These are phyloP conservation scores for Semotilus atromaculatus DNA, from an alignment of 2,797 vertebrate genomes.

Conservation along the genomic window DNA sequence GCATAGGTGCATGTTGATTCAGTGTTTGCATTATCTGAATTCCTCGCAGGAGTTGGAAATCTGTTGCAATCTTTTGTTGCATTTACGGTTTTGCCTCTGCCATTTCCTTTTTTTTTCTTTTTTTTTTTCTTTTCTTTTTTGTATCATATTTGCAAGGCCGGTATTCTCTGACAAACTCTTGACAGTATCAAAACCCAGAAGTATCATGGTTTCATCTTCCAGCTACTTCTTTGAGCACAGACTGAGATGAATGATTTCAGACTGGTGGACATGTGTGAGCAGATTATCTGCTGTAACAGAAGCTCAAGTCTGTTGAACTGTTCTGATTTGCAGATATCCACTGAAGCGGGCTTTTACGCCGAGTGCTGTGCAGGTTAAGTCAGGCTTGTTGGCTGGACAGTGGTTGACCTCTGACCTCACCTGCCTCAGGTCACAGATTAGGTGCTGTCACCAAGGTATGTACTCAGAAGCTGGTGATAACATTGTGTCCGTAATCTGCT, in stretches of 20 bases:
- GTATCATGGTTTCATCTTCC: conserved; percentile 10
- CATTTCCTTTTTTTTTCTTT: neutral
- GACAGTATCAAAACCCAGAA: conserved; percentile 11
- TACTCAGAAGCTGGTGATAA: conserved; percentile 5
- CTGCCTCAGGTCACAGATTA: conserved; percentile 58
- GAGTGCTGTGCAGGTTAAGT: conserved; percentile 49
- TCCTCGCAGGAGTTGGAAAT: too few relatives aligned
- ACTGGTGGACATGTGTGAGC: conserved; percentile 21
- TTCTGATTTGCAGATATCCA: conserved; percentile 24
- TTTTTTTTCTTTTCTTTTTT: too few relatives aligned
- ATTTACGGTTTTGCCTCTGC: neutral
- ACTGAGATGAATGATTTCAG: conserved; percentile 39
- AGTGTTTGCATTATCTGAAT: too few relatives aligned
- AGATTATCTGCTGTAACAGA: conserved; percentile 26
- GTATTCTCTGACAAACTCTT: conserved; percentile 1
- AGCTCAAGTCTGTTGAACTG: conserved; percentile 34
- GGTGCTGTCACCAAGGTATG: conserved; percentile 56
- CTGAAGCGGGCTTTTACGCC: conserved; percentile 49
- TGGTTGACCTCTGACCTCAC: conserved; percentile 58
- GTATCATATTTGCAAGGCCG: neutral
- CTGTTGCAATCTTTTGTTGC: neutral
- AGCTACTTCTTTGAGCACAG: neutral
- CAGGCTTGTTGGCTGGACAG: conserved; percentile 52
- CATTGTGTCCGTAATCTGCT: conserved; percentile 31
- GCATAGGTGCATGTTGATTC: too few relatives aligned